These are phyloP conservation scores for Brachyhypopomus gauderio DNA, from an alignment of 2,113 vertebrate species.

Conservation along the genomic window DNA sequence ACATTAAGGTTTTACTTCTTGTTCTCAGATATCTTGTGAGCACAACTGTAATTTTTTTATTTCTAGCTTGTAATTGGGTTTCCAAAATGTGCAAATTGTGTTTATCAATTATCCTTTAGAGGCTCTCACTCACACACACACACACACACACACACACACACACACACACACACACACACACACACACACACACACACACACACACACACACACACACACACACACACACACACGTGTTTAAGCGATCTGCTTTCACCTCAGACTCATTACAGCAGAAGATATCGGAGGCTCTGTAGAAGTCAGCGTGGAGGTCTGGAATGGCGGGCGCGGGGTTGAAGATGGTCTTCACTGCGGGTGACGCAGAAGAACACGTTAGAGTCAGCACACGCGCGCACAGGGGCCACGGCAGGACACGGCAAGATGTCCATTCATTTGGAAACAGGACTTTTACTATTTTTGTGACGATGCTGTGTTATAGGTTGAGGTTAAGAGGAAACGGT, in stretches of 20 bases:
- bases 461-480: background rate
- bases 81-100: background rate
- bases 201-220: too few species aligned
- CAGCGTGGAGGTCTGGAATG: constrained; percentile 80
- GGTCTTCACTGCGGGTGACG: constrained; percentile 83
- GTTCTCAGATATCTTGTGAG: background rate
- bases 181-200: too few species aligned
- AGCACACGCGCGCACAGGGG: background rate
- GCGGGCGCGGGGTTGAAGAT: constrained; percentile 97
- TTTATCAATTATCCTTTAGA: background rate
- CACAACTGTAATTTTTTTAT: background rate
- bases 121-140: too few species aligned
- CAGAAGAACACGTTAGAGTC: background rate
- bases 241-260: constrained; percentile 78
- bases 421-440: constrained; percentile 7
- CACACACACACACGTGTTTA: too few species aligned
- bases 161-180: too few species aligned
- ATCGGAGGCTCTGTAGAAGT: constrained; percentile 86
- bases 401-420: background rate
- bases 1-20: too few species aligned
- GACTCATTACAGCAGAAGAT: constrained; percentile 98
- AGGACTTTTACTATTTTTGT: background rate
- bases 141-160: too few species aligned
- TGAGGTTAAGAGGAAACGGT: constrained; percentile 31
- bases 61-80: background rate